Percentiles rank a stretch among this genome's conserved stretches.
phyloP scores from a whole-genome alignment of 2,797 vertebrate species.

The Tapera naevia region DNA sequence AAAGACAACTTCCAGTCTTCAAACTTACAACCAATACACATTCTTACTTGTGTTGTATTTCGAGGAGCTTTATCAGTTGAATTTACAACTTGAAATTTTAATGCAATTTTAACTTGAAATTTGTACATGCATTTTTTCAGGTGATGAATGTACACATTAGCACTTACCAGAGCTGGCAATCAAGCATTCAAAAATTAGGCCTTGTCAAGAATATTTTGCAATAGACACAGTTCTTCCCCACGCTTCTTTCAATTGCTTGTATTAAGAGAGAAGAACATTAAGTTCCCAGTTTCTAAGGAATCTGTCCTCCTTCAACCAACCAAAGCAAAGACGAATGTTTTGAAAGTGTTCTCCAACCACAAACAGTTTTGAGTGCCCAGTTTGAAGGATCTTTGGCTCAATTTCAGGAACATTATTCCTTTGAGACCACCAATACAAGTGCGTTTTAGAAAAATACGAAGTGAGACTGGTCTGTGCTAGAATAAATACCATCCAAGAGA shows the following conservation, averaged over 20 bases:
- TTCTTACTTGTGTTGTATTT: background rate
- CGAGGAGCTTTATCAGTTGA: background rate
- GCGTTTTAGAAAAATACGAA: background rate
- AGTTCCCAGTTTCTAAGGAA: background rate
- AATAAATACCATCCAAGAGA: background rate
- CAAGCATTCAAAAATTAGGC: slow-evolving; percentile 1
- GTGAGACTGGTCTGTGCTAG: background rate
- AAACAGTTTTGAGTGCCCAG: background rate
- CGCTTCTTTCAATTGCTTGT: background rate
- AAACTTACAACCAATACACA: background rate
- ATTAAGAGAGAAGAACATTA: background rate
- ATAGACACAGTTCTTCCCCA: background rate
- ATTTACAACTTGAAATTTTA: background rate
- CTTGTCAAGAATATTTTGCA: slow-evolving; percentile 2
- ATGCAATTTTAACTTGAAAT: background rate
- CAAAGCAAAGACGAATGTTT: background rate
- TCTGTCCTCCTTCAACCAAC: background rate
- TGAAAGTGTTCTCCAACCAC: background rate
- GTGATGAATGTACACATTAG: background rate
- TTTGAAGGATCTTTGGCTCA: background rate
- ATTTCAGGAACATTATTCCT: background rate
- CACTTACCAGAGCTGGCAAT: background rate
- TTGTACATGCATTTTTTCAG: background rate
- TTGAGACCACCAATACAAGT: background rate
- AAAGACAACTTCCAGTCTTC: slow-evolving; percentile 30